A percentile compares a stretch with the other conserved stretches of the same genome.
phyloP scores from a whole-genome alignment of 2,888 invertebrate species.

The Lamproptera curius region DNA sequence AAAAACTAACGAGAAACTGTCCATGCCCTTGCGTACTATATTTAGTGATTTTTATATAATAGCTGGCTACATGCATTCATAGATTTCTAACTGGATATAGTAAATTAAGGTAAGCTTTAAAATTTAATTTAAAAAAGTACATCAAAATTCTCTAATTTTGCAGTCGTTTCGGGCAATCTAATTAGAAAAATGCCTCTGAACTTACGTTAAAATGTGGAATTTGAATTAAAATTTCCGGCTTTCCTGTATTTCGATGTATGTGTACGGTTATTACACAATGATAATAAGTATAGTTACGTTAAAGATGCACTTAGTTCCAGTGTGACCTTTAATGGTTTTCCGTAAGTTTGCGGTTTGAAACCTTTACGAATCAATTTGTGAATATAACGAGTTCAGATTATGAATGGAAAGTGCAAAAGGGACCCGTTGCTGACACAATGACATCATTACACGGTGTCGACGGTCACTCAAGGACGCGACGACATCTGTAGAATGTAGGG shows the following conservation, averaged over 20 bases:
- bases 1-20: constrained; percentile 28
- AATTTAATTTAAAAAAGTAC: background rate
- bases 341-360: too few species aligned
- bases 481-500: background rate
- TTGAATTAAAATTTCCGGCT: too few species aligned
- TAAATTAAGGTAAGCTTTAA: constrained; percentile 44
- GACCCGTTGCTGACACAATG: constrained; percentile 30
- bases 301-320: too few species aligned
- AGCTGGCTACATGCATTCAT: constrained; percentile 49
- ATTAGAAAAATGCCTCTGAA: too few species aligned
- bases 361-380: too few species aligned
- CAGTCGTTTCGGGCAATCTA: too few species aligned
- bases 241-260: too few species aligned
- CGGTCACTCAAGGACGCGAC: constrained; percentile 29
- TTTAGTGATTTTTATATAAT: constrained; percentile 44
- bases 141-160: too few species aligned
- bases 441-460: constrained; percentile 43
- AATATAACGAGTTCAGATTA: background rate
- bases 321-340: too few species aligned
- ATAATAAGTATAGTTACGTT: too few species aligned
- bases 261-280: too few species aligned
- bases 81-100: constrained; percentile 35
- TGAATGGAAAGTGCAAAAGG: constrained; percentile 9
- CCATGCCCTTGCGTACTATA: constrained; percentile 45
- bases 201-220: too few species aligned